A percentile compares a stretch with the other conserved stretches of the same genome.
phyloP scores from a whole-genome alignment of 2,888 invertebrate genomes.

The Cremastobaeus sp. region DNA sequence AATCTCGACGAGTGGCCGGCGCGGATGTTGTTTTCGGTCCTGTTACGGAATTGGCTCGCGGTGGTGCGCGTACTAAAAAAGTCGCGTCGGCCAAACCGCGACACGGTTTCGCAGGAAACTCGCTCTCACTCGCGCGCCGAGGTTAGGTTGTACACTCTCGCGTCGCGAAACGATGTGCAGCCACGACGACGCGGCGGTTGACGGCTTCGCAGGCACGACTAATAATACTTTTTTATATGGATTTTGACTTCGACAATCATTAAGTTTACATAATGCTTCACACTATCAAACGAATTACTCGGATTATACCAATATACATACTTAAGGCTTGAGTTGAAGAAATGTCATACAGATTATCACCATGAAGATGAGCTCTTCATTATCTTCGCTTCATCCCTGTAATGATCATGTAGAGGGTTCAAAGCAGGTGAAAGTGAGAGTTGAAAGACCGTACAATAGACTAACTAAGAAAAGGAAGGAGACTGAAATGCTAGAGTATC shows the following conservation, averaged over 20 bases:
- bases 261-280: constrained; percentile 47
- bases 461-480: constrained; percentile 88
- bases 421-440: constrained; percentile 76
- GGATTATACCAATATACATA: constrained; percentile 53
- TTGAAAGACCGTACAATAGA: constrained; percentile 90
- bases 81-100: constrained; percentile 12
- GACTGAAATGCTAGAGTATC: constrained; percentile 84
- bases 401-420: constrained; percentile 79
- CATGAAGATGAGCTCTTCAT: constrained; percentile 88
- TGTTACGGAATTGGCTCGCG: constrained; percentile 15
- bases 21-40: constrained; percentile 18
- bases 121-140: constrained; percentile 6
- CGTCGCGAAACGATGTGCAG: constrained; percentile 33
- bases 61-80: constrained; percentile 8
- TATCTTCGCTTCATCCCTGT: constrained; percentile 88
- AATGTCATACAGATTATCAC: constrained; percentile 79
- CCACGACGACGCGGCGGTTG: constrained; percentile 30
- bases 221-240: constrained; percentile 34
- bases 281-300: constrained; percentile 44
- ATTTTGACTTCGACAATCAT: constrained; percentile 41
- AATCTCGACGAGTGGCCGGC: constrained; percentile 22
- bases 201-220: constrained; percentile 15
- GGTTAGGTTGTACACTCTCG: constrained; percentile 35
- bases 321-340: constrained; percentile 53
- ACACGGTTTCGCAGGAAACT: not conserved